Evolutionary conservation across 2,113 vertebrate species (phyloP).

Genomic region (rabbit (Oryctolagus cuniculus)): mOryCun1.1 NC_091438.1:112941501-112942000

Average conservation of each 20-base stretch:
- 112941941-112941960: too few species aligned
- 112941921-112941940: background rate
- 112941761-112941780: slow-evolving; percentile 74
- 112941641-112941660: slow-evolving; percentile 79
- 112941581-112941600: background rate
- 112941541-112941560: too few species aligned
- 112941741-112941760: slow-evolving; percentile 63
- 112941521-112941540: too few species aligned
- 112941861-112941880: background rate
- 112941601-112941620: slow-evolving; percentile 22
- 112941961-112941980: background rate
- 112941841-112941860: background rate
- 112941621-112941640: slow-evolving; percentile 77
- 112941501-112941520: too few species aligned
- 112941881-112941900: background rate
- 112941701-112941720: slow-evolving; percentile 1
- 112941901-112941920: too few species aligned
- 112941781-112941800: background rate
- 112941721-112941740: slow-evolving; percentile 50
- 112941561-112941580: too few species aligned
- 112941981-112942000: background rate
- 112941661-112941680: slow-evolving; percentile 79
- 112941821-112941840: background rate
- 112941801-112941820: background rate
- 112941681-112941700: slow-evolving; percentile 65